phyloP scores from a whole-genome alignment of 1,140 invertebrate genomes.

The Linepithema humile region DNA sequence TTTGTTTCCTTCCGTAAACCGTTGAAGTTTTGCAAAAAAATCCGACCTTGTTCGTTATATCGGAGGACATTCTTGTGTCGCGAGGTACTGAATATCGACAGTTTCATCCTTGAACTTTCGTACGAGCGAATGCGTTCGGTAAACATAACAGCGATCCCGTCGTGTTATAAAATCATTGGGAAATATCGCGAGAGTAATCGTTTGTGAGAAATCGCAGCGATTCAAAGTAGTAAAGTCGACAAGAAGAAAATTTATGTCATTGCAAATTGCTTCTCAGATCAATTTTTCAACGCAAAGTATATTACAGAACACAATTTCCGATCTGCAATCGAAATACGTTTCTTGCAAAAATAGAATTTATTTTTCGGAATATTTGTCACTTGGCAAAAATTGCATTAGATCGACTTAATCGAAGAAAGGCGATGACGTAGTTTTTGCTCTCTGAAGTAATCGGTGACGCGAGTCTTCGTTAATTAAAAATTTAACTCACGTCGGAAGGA shows the following conservation, averaged over 20 bases:
- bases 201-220: not conserved
- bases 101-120: conserved; percentile 20
- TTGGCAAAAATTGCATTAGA: not conserved
- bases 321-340: not conserved
- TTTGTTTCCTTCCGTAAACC: not conserved
- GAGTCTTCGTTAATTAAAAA: not conserved
- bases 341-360: not conserved
- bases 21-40: not conserved
- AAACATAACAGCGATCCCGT: not conserved
- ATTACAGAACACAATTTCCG: not conserved
- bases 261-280: not conserved
- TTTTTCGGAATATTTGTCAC: not conserved
- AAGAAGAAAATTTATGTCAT: not conserved
- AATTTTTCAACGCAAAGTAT: not conserved
- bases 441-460: not conserved
- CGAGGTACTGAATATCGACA: not conserved
- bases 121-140: conserved; percentile 12
- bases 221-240: not conserved
- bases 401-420: not conserved
- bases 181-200: not conserved
- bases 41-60: not conserved
- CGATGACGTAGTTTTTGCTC: not conserved
- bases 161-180: not conserved
- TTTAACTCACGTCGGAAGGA: not conserved
- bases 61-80: not conserved